Percentiles rank a stretch among this genome's conserved stretches.
Evolutionary conservation across 2,888 invertebrate genomes (phyloP).

Genomic region (Eulithis prunata): DNA sequence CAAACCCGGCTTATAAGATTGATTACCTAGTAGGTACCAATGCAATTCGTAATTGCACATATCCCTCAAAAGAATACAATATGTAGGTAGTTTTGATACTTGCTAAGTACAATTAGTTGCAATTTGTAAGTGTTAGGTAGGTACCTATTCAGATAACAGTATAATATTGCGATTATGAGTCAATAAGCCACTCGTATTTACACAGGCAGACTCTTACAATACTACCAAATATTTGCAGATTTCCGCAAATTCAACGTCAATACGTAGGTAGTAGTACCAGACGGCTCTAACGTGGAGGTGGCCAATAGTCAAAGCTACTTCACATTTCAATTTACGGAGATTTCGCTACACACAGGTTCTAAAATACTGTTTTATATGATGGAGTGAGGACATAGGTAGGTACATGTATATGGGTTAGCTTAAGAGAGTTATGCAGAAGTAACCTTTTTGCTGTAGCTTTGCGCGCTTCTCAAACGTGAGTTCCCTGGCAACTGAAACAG

Average conservation of each 20-base stretch:
- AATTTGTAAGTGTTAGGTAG: not conserved
- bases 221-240: too few species aligned
- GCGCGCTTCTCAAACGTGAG: not conserved
- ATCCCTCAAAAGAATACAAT: not conserved
- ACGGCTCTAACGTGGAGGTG: too few species aligned
- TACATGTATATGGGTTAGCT: too few species aligned
- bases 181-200: not conserved
- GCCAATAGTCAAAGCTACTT: too few species aligned
- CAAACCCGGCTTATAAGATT: not conserved
- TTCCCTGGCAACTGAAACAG: not conserved
- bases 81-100: not conserved
- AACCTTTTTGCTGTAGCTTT: not conserved
- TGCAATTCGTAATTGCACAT: not conserved
- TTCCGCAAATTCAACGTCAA: too few species aligned
- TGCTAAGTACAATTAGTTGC: constrained; percentile 1
- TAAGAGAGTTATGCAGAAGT: too few species aligned
- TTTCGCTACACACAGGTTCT: too few species aligned
- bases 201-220: not conserved
- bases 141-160: not conserved
- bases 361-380: too few species aligned
- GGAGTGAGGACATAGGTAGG: too few species aligned
- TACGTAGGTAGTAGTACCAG: too few species aligned
- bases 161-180: not conserved
- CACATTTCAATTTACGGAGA: too few species aligned
- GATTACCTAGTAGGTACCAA: too few species aligned